A percentile compares a stretch with the other conserved stretches of the same genome.
These are phyloP conservation scores for Chrysina gloriosa DNA, from an alignment of 2,888 invertebrate genomes.

Conservation along the genomic window DNA sequence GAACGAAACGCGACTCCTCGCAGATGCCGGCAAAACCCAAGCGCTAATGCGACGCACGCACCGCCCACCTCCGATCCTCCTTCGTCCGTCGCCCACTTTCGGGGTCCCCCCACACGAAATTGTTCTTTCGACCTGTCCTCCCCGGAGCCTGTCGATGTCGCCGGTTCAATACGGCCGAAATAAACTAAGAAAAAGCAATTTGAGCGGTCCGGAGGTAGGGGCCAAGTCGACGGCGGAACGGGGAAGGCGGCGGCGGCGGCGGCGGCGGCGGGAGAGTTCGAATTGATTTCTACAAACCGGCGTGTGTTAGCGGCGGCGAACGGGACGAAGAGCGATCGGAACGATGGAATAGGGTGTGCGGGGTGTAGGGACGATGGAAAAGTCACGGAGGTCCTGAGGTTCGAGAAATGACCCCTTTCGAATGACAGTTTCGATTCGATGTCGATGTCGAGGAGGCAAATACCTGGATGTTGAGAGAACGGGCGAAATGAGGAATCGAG, in stretches of 20 bases:
- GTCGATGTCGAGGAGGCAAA: not conserved
- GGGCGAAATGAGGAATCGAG: not conserved
- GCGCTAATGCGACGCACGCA: conserved; percentile 17
- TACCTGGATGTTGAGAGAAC: not conserved
- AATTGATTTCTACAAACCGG: conserved; percentile 62
- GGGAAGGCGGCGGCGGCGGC: too few relatives aligned
- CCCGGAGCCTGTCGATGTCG: conserved; percentile 40
- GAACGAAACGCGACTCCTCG: too few relatives aligned
- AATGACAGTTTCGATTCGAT: not conserved
- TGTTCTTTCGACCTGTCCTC: conserved; percentile 31
- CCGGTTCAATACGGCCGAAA: conserved; percentile 55
- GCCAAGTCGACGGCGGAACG: not conserved
- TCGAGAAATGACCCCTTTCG: not conserved
- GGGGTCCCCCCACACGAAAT: conserved; percentile 16
- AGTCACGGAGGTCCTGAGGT: conserved; percentile 11
- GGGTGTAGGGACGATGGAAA: not conserved
- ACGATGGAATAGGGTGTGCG: not conserved
- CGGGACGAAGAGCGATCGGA: conserved; percentile 6
- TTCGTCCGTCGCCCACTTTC: too few relatives aligned
- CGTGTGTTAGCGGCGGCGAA: conserved; percentile 46
- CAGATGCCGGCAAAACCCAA: too few relatives aligned
- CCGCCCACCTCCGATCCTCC: conserved; percentile 17
- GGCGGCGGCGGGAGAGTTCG: conserved; percentile 42
- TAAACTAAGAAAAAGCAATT: conserved; percentile 63
- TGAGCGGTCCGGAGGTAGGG: conserved; percentile 55